Conservation (phyloP, 2,888 invertebrate genomes). For the Rhagonycha lutea region DNA sequence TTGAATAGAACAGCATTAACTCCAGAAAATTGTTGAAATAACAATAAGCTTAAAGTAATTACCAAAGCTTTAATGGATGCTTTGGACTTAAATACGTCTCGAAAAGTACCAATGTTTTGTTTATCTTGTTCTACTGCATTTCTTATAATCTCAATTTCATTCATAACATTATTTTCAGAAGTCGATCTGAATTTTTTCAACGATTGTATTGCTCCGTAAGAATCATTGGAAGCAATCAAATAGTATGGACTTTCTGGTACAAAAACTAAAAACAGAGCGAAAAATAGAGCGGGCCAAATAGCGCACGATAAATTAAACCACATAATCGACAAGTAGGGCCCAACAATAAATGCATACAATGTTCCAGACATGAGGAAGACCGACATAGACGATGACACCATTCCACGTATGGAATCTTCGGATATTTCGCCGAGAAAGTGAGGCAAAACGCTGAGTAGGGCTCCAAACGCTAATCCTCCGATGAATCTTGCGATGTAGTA, state of each 20-base stretch:
- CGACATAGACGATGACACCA: no score
- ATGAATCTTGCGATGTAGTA: no score
- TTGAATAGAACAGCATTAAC: not conserved
- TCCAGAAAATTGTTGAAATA: not conserved
- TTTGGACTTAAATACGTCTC: conserved; percentile 56
- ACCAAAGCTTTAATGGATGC: not conserved
- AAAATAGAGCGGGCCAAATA: no score
- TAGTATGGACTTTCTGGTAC: conserved; percentile 84
- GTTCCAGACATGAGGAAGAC: no score
- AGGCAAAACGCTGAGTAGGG: no score
- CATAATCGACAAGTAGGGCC: no score
- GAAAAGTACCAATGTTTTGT: conserved; percentile 49
- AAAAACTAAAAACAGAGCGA: no score
- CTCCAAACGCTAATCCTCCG: no score
- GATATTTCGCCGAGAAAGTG: no score
- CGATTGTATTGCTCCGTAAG: conserved; percentile 65
- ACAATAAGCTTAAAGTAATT: not conserved
- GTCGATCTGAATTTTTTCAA: conserved; percentile 65
- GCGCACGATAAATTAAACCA: no score
- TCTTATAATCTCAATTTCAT: conserved; percentile 67
- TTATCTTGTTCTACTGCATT: conserved; percentile 54
- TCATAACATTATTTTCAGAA: conserved; percentile 56
- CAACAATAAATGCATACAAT: no score
- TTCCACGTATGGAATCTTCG: no score
- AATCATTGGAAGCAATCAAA: conserved; percentile 62